Conservation (phyloP, 2,888 invertebrate genomes). For the Drosophila hamatofila region DNA sequence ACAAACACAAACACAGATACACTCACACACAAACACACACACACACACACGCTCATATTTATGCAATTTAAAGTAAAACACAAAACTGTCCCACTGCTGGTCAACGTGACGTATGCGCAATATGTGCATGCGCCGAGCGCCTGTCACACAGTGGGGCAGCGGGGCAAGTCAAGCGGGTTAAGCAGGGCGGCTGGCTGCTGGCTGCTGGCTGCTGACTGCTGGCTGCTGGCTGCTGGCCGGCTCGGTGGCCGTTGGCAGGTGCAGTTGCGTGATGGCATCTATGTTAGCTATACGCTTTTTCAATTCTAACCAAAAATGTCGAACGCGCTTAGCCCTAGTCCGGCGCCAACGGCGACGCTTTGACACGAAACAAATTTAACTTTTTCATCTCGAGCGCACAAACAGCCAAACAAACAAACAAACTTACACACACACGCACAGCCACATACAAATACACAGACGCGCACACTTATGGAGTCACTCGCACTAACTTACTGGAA, state of each 20-base stretch:
- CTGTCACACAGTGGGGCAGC: conserved; percentile 39
- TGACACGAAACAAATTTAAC: conserved; percentile 82
- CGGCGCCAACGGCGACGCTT: conserved; percentile 69
- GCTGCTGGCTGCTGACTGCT: background rate
- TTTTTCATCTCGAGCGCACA: conserved; percentile 76
- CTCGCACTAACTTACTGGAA: conserved; percentile 8
- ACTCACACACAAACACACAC: conserved; percentile 1
- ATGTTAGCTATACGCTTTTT: conserved; percentile 48
- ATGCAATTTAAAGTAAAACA: conserved; percentile 80
- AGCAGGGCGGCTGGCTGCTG: no score
- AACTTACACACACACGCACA: conserved; percentile 17
- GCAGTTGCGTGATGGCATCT: conserved; percentile 47
- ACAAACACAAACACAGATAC: background rate
- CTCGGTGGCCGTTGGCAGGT: conserved; percentile 30
- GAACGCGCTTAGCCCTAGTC: conserved; percentile 77
- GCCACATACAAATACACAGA: conserved; percentile 11
- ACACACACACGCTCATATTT: conserved; percentile 51
- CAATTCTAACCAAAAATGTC: conserved; percentile 76
- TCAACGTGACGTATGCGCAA: conserved; percentile 79
- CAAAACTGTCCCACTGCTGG: conserved; percentile 68
- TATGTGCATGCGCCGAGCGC: conserved; percentile 41
- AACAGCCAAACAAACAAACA: conserved; percentile 37
- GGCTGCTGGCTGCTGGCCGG: background rate
- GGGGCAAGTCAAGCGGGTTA: background rate
- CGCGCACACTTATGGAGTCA: conserved; percentile 22